phyloP scores from a whole-genome alignment of 2,888 invertebrate species.

The Euplagia quadripunctaria region DNA sequence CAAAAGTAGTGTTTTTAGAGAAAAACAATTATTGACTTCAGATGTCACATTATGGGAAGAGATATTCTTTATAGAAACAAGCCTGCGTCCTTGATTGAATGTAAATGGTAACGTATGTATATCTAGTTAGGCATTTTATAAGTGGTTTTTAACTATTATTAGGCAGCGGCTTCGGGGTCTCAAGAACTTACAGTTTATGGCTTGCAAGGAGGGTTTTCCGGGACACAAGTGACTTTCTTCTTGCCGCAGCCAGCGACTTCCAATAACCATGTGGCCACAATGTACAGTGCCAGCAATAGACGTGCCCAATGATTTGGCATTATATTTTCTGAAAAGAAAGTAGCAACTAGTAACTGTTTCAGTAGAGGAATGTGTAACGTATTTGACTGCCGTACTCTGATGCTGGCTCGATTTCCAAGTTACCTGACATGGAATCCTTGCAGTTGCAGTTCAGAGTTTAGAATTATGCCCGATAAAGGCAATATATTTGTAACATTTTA shows the following conservation, averaged over 20 bases:
- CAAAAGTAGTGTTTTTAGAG: neutral
- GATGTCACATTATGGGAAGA: neutral
- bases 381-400: neutral
- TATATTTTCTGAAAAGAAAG: conserved; percentile 29
- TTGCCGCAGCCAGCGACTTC: conserved; percentile 58
- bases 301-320: conserved; percentile 43
- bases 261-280: conserved; percentile 53
- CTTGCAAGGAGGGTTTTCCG: conserved; percentile 60
- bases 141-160: neutral
- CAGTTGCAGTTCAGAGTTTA: too few species aligned
- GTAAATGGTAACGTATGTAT: neutral
- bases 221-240: conserved; percentile 57
- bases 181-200: conserved; percentile 2
- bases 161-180: too few species aligned
- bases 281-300: conserved; percentile 43
- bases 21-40: neutral
- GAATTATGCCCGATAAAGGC: too few species aligned
- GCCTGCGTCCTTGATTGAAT: neutral
- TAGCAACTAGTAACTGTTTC: neutral
- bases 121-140: neutral
- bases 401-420: neutral
- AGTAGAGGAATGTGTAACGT: neutral
- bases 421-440: neutral
- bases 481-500: too few species aligned
- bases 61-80: neutral